A percentile compares a stretch with the other conserved stretches of the same genome.
Conservation (phyloP, 2,797 vertebrate genomes). For the Eleutherodactylus coqui region DNA sequence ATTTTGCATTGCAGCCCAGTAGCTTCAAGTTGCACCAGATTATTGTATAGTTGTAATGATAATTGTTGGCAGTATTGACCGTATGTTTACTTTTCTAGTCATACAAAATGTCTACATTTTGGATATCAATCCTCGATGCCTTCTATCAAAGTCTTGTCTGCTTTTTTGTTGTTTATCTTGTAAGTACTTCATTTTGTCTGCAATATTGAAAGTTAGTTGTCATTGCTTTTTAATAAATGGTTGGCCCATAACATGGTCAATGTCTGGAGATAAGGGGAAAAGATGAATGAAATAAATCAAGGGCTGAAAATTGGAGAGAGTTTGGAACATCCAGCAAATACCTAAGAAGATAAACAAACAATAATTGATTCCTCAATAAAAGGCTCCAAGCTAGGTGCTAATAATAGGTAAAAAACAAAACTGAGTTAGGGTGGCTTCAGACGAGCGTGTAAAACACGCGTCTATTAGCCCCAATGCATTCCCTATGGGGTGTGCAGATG, state of each 20-base stretch:
- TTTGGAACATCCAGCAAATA: no score
- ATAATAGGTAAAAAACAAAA: no score
- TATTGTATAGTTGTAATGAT: background rate
- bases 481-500: no score
- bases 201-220: background rate
- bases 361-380: no score
- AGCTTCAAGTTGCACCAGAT: background rate
- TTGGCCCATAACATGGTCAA: no score
- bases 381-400: no score
- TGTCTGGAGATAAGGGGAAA: no score
- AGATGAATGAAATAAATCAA: background rate
- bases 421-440: no score
- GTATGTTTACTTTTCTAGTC: constrained; percentile 74
- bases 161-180: constrained; percentile 93
- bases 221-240: no score
- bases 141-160: constrained; percentile 95
- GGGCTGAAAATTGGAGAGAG: background rate
- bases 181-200: constrained; percentile 73
- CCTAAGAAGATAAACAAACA: no score
- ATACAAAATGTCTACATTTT: constrained; percentile 85
- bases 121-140: constrained; percentile 87
- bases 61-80: background rate
- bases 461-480: no score
- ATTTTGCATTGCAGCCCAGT: background rate
- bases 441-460: no score